Percentiles rank a stretch among this genome's conserved stretches.
These are phyloP conservation scores for Zhuqinia jingwanae DNA, from an alignment of 2,888 invertebrate genomes.

Conservation along the genomic window DNA sequence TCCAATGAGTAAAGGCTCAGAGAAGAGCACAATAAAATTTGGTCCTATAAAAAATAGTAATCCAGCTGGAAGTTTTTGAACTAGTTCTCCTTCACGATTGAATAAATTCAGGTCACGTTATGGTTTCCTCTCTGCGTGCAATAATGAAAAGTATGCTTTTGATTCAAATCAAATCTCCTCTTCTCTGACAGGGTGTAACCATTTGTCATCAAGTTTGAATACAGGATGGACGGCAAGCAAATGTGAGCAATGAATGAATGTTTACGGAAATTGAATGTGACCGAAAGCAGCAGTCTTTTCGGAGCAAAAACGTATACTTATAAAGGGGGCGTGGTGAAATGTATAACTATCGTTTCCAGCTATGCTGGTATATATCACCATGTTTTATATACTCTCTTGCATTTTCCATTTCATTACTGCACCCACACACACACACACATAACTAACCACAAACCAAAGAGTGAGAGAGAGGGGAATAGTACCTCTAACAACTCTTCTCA, in stretches of 20 bases:
- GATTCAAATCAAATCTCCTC: constrained; percentile 57
- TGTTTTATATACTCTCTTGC: constrained; percentile 6
- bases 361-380: too few relatives aligned
- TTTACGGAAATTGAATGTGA: constrained; percentile 54
- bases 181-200: constrained; percentile 55
- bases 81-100: constrained; percentile 50
- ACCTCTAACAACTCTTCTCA: neutral
- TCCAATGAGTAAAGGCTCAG: too few relatives aligned
- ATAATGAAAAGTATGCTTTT: constrained; percentile 50
- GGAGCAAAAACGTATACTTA: too few relatives aligned
- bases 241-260: constrained; percentile 43
- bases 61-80: constrained; percentile 43
- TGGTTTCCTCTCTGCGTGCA: constrained; percentile 39
- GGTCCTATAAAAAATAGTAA: constrained; percentile 27
- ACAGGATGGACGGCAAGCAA: constrained; percentile 21
- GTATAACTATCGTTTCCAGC: neutral
- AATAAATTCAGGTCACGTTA: constrained; percentile 61
- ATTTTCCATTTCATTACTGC: constrained; percentile 25
- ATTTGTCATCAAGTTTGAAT: constrained; percentile 57
- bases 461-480: too few relatives aligned
- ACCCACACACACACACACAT: neutral
- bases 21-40: too few relatives aligned
- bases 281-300: constrained; percentile 8
- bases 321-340: constrained; percentile 4
- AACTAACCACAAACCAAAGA: neutral